phyloP scores from a whole-genome alignment of 1,140 invertebrate species.

The Ridgeia piscesae region DNA sequence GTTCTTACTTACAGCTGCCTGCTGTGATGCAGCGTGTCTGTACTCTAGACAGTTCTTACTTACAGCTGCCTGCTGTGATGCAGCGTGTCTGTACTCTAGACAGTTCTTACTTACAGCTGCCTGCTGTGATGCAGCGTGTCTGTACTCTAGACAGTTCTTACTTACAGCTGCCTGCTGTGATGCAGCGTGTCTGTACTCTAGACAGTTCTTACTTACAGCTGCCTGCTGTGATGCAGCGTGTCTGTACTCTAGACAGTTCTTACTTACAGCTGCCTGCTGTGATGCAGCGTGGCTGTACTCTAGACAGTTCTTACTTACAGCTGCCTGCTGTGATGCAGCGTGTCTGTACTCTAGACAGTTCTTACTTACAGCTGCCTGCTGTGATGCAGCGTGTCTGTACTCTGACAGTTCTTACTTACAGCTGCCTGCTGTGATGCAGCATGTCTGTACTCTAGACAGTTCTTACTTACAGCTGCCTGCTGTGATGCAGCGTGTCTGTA shows the following conservation, averaged over 20 bases:
- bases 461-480: constrained; percentile 70
- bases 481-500: constrained; percentile 68
- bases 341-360: constrained; percentile 73
- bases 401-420: constrained; percentile 73
- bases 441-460: constrained; percentile 71
- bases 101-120: constrained; percentile 76
- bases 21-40: constrained; percentile 64
- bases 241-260: constrained; percentile 73
- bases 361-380: constrained; percentile 69
- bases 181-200: constrained; percentile 66
- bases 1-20: constrained; percentile 72
- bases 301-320: constrained; percentile 73
- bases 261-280: constrained; percentile 68
- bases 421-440: constrained; percentile 67
- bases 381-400: constrained; percentile 67
- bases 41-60: constrained; percentile 73
- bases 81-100: constrained; percentile 66
- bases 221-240: constrained; percentile 66
- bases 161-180: constrained; percentile 71
- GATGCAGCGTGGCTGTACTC: constrained; percentile 68
- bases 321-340: constrained; percentile 66
- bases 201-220: constrained; percentile 74
- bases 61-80: constrained; percentile 70
- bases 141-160: constrained; percentile 73
- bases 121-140: constrained; percentile 64